Base-by-base conservation (phyloP, 2,888 invertebrate species). In the Caenorhabditis doughertyi region DNA sequence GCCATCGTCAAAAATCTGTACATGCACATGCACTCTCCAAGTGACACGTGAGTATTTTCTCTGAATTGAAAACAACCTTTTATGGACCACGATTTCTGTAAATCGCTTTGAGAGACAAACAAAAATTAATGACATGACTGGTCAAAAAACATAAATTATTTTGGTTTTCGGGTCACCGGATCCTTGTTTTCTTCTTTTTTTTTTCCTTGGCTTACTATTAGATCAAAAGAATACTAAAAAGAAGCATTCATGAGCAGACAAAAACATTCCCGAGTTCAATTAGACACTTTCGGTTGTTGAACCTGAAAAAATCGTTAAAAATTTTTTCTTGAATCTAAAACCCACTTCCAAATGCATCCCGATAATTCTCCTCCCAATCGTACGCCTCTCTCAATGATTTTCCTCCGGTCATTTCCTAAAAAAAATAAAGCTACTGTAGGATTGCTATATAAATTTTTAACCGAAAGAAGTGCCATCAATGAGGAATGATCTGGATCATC, bases 11-110 rank as follows among this genome's bases (percentile, higher is more conserved):
- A 87, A 67, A 89, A 91, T 49, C 84, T 91, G 23, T 89, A 90
- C 70, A 90, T 91, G 90, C 89, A 87, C 62, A 88, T 91, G 74
- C 91, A 91, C 65, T 87, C 88, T n/a, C 91, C 91, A 9, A 89
- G 89, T 56, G 91, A 91, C 81, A 83, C 87, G 90, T 90, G 64
- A 81, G 86, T 82, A 11, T 60, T 53, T 42, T 25, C 25, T 53
- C 18, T 27, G 21, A 21, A n/a, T n/a, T n/a, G 11, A 25, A 65
- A 65, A 68, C 39, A 23, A 27, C 53, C 56, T 56, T 21, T 29
- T 35, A n/a, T 39, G n/a, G 42, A 23, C 21, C 35, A 55, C 18
- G 56, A 13, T 55, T 47, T 42, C 27, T 21, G 42, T 47, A 29
- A 47, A 58, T 13, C 35, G 18, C 8, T 9, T 13, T 16, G 58